Percentiles rank a stretch among this genome's conserved stretches.
phyloP scores from a whole-genome alignment of 2,113 vertebrate species.

The Mohoua ochrocephala region DNA sequence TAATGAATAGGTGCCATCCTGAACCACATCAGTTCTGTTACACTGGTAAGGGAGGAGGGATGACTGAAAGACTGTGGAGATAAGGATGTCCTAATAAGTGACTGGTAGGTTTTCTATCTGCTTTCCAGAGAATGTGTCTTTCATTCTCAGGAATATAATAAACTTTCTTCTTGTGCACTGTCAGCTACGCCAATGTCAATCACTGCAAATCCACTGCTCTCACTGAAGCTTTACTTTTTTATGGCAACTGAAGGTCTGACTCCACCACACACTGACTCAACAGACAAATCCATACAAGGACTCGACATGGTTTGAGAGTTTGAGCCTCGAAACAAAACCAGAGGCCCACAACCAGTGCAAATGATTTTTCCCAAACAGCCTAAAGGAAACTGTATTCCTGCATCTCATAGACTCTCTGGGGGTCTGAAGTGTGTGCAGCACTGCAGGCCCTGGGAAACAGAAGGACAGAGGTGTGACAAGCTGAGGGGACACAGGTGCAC shows the following conservation, averaged over 20 bases:
- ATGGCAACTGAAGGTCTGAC: background rate
- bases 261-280: background rate
- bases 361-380: background rate
- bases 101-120: background rate
- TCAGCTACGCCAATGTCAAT: background rate
- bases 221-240: background rate
- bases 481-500: background rate
- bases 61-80: background rate
- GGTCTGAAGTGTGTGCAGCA: background rate
- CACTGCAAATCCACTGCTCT: background rate
- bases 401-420: background rate
- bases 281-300: background rate
- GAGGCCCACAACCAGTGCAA: background rate
- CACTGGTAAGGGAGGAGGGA: background rate
- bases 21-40: background rate
- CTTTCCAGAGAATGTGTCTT: background rate
- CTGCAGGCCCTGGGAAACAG: accelerated
- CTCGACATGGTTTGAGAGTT: background rate
- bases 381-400: background rate
- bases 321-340: background rate
- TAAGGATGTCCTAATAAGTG: background rate
- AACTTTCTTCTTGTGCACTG: background rate
- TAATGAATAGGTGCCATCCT: background rate
- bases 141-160: background rate
- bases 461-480: background rate